Conservation (phyloP, 2,113 vertebrate species). For the Ia io region DNA sequence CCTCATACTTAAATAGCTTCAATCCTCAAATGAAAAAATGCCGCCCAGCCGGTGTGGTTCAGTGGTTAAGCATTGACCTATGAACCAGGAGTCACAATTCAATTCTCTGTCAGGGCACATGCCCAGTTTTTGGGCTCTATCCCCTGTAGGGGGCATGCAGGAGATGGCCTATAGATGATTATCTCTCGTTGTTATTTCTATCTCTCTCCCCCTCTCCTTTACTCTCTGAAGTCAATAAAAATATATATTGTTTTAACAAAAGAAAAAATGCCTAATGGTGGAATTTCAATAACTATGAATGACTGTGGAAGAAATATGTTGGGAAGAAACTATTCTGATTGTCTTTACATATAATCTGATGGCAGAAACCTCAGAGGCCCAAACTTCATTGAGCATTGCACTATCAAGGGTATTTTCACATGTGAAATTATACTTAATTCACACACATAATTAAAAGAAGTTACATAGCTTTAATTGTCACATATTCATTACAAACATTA, state of each 20-base stretch:
- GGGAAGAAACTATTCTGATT: not conserved
- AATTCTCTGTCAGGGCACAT: no score
- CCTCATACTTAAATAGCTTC: not conserved
- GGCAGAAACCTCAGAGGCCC: not conserved
- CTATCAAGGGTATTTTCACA: not conserved
- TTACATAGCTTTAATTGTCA: not conserved
- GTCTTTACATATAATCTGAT: not conserved
- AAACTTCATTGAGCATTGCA: not conserved
- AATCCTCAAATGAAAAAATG: not conserved
- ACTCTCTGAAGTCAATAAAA: no score
- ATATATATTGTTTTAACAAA: no score
- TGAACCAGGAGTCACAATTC: no score
- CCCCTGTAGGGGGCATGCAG: no score
- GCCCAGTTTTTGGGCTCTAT: no score
- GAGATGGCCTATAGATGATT: no score
- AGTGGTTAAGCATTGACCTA: no score
- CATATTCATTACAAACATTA: not conserved
- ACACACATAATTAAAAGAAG: not conserved
- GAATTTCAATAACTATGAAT: not conserved
- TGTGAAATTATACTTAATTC: not conserved
- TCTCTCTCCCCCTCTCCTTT: no score
- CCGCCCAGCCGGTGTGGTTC: no score
- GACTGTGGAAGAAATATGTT: not conserved
- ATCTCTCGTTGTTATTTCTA: no score
- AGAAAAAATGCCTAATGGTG: not conserved